Percentiles rank a stretch among this genome's conserved stretches.
These are phyloP conservation scores for Malthinus seriepunctatus DNA, from an alignment of 2,888 invertebrate genomes.

Conservation along the genomic window DNA sequence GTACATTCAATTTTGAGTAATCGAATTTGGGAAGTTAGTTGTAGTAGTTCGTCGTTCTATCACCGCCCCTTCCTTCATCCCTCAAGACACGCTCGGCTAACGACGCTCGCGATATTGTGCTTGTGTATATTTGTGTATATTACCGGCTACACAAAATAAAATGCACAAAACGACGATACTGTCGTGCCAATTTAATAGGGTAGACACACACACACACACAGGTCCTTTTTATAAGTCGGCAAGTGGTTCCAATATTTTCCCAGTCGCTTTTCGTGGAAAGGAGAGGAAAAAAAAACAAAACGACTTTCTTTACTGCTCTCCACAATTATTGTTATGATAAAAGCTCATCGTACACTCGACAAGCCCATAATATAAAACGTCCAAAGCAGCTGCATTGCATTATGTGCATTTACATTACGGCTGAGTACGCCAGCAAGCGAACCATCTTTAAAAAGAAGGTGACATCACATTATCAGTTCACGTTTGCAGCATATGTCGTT, in stretches of 20 bases:
- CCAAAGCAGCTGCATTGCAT: constrained; percentile 26
- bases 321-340: not conserved
- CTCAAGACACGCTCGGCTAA: constrained; percentile 8
- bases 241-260: too few species aligned
- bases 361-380: constrained; percentile 23
- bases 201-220: too few species aligned
- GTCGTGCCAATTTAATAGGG: constrained; percentile 16
- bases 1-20: constrained; percentile 34
- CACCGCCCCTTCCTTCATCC: constrained; percentile 17
- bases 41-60: constrained; percentile 25
- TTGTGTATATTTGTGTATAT: constrained; percentile 20
- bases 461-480: constrained; percentile 24
- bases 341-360: not conserved
- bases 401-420: constrained; percentile 26
- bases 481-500: constrained; percentile 20
- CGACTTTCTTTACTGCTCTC: not conserved
- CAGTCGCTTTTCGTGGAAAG: too few species aligned
- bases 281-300: not conserved
- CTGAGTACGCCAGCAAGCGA: constrained; percentile 23
- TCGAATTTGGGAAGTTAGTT: constrained; percentile 35
- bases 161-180: constrained; percentile 14
- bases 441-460: constrained; percentile 18
- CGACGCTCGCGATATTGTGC: constrained; percentile 28
- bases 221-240: not conserved
- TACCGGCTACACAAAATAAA: constrained; percentile 23